Conservation (phyloP, 2,797 vertebrate species). For the Chelmon rostratus region DNA sequence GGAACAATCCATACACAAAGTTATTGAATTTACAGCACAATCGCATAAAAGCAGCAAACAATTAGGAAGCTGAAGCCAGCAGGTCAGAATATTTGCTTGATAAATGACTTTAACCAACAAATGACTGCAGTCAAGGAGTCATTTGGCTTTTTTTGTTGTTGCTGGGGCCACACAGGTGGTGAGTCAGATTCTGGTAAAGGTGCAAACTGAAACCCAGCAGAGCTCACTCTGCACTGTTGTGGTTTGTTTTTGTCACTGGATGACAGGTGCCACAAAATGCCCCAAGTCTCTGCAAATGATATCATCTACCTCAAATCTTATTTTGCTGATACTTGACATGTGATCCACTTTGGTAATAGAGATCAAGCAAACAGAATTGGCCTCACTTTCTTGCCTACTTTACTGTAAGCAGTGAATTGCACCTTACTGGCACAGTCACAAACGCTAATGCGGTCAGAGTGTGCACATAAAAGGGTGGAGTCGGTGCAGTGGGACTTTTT, state of each 20-base stretch:
- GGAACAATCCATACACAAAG: neutral
- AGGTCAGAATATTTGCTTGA: neutral
- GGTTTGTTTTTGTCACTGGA: conserved; percentile 12
- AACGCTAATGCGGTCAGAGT: conserved; percentile 7
- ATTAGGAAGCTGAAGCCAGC: neutral
- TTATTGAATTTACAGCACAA: neutral
- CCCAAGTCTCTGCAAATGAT: neutral
- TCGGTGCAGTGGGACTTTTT: conserved; percentile 20
- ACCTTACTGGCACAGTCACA: neutral
- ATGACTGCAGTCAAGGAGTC: neutral
- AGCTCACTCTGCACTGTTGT: conserved; percentile 31
- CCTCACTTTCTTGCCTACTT: neutral
- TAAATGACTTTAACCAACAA: neutral
- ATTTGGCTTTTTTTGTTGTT: conserved; percentile 15
- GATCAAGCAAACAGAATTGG: conserved; percentile 10
- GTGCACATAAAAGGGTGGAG: conserved; percentile 70
- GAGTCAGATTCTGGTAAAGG: conserved; percentile 39
- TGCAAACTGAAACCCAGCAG: conserved; percentile 46
- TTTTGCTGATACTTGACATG: neutral
- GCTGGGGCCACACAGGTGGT: conserved; percentile 7
- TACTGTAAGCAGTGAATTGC: neutral
- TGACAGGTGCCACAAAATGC: conserved; percentile 5
- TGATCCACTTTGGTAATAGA: conserved; percentile 8
- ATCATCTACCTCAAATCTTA: neutral
- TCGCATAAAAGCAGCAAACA: neutral